Conservation (phyloP, 2,888 invertebrate species). For the Dicyrtomina minuta region DNA sequence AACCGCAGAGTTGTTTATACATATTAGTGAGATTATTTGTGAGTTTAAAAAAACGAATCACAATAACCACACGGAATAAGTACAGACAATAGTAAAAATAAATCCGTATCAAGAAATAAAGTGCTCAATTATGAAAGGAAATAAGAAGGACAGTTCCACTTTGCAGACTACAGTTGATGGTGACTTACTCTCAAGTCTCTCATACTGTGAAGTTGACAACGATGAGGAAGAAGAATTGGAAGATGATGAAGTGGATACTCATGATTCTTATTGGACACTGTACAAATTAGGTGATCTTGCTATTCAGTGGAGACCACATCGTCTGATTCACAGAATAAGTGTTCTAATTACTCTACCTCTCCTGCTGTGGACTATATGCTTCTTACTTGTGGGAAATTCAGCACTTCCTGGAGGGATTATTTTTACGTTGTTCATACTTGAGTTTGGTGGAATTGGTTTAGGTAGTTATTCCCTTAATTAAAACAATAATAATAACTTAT, state of each 20-base stretch:
- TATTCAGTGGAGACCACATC: constrained; percentile 25
- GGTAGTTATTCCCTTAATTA: constrained; percentile 19
- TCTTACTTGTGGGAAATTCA: constrained; percentile 34
- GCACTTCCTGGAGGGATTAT: constrained; percentile 38
- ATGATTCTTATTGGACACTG: too few species aligned
- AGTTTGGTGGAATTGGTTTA: constrained; percentile 30
- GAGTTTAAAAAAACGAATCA: too few species aligned
- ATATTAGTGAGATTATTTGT: too few species aligned
- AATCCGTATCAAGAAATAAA: too few species aligned
- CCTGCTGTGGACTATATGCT: constrained; percentile 34
- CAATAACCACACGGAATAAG: too few species aligned
- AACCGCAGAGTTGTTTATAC: too few species aligned
- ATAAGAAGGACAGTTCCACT: too few species aligned
- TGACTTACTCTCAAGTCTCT: background rate
- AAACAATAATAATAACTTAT: too few species aligned
- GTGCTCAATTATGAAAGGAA: too few species aligned
- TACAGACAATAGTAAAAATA: too few species aligned
- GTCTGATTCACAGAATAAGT: constrained; percentile 17
- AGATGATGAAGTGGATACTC: constrained; percentile 2
- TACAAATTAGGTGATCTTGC: constrained; percentile 23
- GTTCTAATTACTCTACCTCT: constrained; percentile 28
- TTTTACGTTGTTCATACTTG: constrained; percentile 28
- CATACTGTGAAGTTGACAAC: too few species aligned
- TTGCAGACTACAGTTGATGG: background rate
- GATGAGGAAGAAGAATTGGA: constrained; percentile 7